Evolutionary conservation across 2,888 invertebrate species (phyloP), one percentile per base, ranked within the genome.

Genomic region (Melieria picta): DNA sequence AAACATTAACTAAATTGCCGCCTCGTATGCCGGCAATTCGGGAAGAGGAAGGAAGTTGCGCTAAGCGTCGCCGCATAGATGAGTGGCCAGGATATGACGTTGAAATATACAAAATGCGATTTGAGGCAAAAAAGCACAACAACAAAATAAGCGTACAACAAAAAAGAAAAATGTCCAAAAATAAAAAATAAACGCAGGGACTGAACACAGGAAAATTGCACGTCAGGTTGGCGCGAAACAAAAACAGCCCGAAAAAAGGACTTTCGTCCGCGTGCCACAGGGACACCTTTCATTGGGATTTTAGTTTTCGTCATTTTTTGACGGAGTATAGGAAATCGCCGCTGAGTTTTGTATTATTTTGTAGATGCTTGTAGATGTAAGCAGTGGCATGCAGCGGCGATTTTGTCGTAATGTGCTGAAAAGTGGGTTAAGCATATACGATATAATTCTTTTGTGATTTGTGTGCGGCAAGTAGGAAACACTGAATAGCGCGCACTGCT

Each of bases 1-100:
- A 82, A 80, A 79, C 80, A 83, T 82, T 81, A 82, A 83, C 79
- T 77, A 78, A 81, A 83, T 80, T 80, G 79, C 79, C 75, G 79
- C 77, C 77, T 80, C 79, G 60, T 61, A 46, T 62, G 47, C 47
- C 30, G 55, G 45, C 50, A 70, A 5, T 10, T 47, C 72, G 52
- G 52, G 63, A 66, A 66, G 42, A 57, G 66, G 66, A 57, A 69
- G 72, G 72, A 72, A 72, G 56, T 72, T 46, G 63, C 63, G 10
- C 65, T 43, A 43, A 69, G 62, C 57, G 66, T 66, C 58, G 66
- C 52, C 66, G 66, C 56, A 47, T 56, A 62, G 62, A 63, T 55
- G 62, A 61, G 45, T 56, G 69, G 65, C 48, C 72, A 72, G 72
- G 72, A 72, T 69, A 72, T 68, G 72, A 72, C 65, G 69, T 57